Conservation (phyloP, 2,888 invertebrate genomes). For the Oligia strigilis region DNA sequence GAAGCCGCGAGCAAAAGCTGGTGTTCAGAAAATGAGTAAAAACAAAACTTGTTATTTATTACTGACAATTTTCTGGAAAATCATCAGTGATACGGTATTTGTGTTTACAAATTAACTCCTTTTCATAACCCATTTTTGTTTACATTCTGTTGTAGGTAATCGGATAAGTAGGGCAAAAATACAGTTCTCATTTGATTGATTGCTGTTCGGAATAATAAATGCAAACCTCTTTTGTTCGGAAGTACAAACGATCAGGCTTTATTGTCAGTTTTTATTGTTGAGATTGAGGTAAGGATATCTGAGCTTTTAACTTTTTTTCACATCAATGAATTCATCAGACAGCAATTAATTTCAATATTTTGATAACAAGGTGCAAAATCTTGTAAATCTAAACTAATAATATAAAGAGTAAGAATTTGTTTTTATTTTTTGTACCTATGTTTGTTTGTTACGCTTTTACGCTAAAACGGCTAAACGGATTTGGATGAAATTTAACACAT, state of each 20-base stretch:
- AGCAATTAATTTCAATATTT: not conserved
- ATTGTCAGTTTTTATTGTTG: conserved; percentile 38
- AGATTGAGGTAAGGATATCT: conserved; percentile 4
- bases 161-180: conserved; percentile 16
- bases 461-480: too few relatives aligned
- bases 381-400: not conserved
- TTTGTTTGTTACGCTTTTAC: too few relatives aligned
- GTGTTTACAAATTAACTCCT: conserved; percentile 7
- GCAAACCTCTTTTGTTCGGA: conserved; percentile 9
- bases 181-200: conserved; percentile 38
- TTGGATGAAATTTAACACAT: too few relatives aligned
- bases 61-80: not conserved
- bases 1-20: not conserved
- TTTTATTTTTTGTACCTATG: too few relatives aligned
- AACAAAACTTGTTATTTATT: not conserved
- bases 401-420: too few relatives aligned
- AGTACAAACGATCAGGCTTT: conserved; percentile 20
- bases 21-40: not conserved
- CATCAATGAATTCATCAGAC: not conserved
- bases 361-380: not conserved
- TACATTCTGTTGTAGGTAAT: conserved; percentile 6
- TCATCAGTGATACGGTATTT: not conserved
- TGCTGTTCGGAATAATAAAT: conserved; percentile 28
- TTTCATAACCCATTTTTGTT: conserved; percentile 21
- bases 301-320: conserved; percentile 28